A percentile compares a stretch with the other conserved stretches of the same genome.
Evolutionary conservation across 2,113 vertebrate species (phyloP).

Genomic region (Hippopotamus amphibius): DNA sequence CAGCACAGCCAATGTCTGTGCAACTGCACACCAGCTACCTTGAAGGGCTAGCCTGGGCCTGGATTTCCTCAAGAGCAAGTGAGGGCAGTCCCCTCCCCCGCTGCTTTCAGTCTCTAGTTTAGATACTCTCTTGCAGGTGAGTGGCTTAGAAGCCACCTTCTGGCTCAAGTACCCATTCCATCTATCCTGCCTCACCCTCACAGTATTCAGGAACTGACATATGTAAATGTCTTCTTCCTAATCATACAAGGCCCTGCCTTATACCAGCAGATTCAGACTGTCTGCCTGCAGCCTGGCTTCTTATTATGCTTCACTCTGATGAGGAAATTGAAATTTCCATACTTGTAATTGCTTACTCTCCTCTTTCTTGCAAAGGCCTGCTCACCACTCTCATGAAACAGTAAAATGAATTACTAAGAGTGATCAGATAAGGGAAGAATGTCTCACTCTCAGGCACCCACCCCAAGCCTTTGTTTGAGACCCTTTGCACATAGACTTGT

Average conservation of each 20-base stretch:
- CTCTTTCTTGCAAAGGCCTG: too few relatives aligned
- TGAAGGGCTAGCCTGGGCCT: background rate
- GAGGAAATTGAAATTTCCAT: too few relatives aligned
- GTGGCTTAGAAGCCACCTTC: background rate
- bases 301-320: background rate
- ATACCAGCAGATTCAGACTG: background rate
- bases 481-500: too few relatives aligned
- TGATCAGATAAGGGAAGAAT: too few relatives aligned
- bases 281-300: conserved; percentile 37
- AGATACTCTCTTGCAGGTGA: background rate
- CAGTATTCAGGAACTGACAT: background rate
- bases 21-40: background rate
- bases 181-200: background rate
- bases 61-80: too few relatives aligned
- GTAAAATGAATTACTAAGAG: too few relatives aligned
- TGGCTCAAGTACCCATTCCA: background rate
- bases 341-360: too few relatives aligned
- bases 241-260: background rate
- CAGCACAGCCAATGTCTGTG: background rate
- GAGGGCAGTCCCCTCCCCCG: background rate
- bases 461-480: too few relatives aligned
- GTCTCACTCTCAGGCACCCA: too few relatives aligned
- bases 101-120: background rate
- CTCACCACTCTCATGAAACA: too few relatives aligned
- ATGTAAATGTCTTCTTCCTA: background rate